Percentiles rank a stretch among this genome's conserved stretches.
Evolutionary conservation across 2,888 invertebrate genomes (phyloP).

Genomic region (Megamerina dolium): DNA sequence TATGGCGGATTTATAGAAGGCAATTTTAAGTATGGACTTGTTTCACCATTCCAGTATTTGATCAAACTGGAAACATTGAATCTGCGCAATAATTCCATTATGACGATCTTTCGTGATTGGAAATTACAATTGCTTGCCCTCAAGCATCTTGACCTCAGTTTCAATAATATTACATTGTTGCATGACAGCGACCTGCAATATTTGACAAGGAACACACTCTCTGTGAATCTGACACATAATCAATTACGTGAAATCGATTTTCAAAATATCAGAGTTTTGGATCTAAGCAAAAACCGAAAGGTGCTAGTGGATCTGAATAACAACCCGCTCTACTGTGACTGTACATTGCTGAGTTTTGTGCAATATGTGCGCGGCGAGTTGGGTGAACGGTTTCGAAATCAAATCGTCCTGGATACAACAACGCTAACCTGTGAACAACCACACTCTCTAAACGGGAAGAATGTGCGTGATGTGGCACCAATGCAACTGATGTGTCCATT

Average conservation of each 20-base stretch:
- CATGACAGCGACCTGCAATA: constrained; percentile 43
- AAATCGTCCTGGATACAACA: constrained; percentile 46
- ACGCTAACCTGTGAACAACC: constrained; percentile 50
- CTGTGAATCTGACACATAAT: constrained; percentile 54
- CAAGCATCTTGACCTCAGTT: constrained; percentile 59
- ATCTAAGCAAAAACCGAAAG: constrained; percentile 16
- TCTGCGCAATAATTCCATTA: constrained; percentile 60
- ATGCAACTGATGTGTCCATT: constrained; percentile 51
- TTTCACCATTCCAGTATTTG: constrained; percentile 58
- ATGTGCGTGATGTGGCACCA: constrained; percentile 42
- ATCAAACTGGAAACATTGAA: constrained; percentile 55
- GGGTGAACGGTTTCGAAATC: constrained; percentile 39
- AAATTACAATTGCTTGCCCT: constrained; percentile 54
- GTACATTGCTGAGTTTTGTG: constrained; percentile 53
- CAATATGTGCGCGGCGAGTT: constrained; percentile 51
- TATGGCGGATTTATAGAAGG: constrained; percentile 17
- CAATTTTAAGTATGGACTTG: constrained; percentile 17
- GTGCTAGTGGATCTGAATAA: constrained; percentile 51
- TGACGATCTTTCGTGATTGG: constrained; percentile 61
- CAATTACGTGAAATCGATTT: constrained; percentile 52
- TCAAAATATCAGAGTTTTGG: constrained; percentile 33
- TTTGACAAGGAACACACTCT: constrained; percentile 36
- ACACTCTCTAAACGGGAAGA: constrained; percentile 22
- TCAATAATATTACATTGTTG: constrained; percentile 56
- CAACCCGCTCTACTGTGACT: constrained; percentile 62